Evolutionary conservation across 2,797 vertebrate species (phyloP), one percentile per base, ranked within the genome.

Genomic region (Halcyon chelicuti): DNA sequence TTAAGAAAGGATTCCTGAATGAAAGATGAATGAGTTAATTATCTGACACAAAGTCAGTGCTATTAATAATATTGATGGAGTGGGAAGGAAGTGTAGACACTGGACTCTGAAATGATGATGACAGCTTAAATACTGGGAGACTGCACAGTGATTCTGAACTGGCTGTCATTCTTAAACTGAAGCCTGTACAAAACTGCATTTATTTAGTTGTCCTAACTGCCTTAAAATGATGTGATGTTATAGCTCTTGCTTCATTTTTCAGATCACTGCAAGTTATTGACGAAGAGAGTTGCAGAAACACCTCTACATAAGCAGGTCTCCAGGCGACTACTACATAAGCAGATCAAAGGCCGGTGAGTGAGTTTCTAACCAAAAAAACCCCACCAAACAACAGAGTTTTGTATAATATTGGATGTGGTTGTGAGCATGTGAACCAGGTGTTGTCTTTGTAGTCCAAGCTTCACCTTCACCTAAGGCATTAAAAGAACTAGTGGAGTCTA

Each of bases 231-330:
- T 68, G 40, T 40, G 39, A 15, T 80, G 23, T 61, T 77, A 58
- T 0, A 51, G 33, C 21, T 72, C 29, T 84, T 90, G 39, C 12
- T 67, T 83, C 29, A 51, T 33, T 81, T 58, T 62, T 37, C 98
- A 99, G 99, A 98, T 96, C 93, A 94, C 66, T 98, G 96, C 80
- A 98, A 96, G 93, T 97, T 99, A 25, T 81, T 99, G 79, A 99
- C 99, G 15, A 99, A 98, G 95, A 98, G 98, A 80, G 99, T 99
- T 90, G 98, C 98, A 20, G 99, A 99, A 95, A 99, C 99, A 0
- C 99, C 99, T 0, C 86, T 97, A 5, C 99, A 99, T 97, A 99
- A 99, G 81, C 99, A 99, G 70, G 98, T 99, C 63, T 99, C 99
- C 58, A 98, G 97, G 86, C 98, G 99, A 33, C 98, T 99, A 17